Percentiles rank a stretch among this genome's conserved stretches.
Conservation (phyloP, 2,113 vertebrate species). For the Callorhinus ursinus region DNA sequence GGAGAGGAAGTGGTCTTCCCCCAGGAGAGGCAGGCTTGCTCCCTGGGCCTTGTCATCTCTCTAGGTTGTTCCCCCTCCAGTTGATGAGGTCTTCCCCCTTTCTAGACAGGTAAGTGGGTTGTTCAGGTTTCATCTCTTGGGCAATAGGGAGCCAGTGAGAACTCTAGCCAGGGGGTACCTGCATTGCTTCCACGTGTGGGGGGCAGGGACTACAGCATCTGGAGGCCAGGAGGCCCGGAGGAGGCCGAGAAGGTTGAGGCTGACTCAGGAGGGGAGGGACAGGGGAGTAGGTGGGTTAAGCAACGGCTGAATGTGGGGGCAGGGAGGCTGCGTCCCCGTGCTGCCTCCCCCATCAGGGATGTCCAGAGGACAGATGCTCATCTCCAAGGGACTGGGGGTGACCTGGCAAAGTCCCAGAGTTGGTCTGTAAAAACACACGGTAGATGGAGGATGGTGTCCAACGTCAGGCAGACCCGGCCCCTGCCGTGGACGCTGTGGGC, state of each 20-base stretch:
- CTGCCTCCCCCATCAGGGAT: background rate
- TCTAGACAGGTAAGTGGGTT: background rate
- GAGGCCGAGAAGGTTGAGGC: background rate
- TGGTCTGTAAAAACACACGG: rapidly evolving
- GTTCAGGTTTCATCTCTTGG: background rate
- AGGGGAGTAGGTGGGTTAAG: background rate
- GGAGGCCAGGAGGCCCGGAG: background rate
- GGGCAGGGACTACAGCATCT: background rate
- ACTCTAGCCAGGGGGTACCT: background rate
- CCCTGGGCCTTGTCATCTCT: background rate
- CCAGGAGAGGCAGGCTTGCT: background rate
- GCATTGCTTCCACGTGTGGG: background rate
- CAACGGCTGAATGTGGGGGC: rapidly evolving
- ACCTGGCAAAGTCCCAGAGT: no score
- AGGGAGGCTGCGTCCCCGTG: rapidly evolving
- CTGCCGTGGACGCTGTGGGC: rapidly evolving
- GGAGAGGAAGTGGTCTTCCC: background rate
- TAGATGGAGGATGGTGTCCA: background rate
- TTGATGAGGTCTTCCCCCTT: background rate
- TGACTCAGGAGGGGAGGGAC: background rate
- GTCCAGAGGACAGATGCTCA: background rate
- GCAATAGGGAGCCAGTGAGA: background rate
- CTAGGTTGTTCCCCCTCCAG: background rate
- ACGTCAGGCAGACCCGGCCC: background rate
- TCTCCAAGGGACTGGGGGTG: background rate